phyloP scores from a whole-genome alignment of 1,140 invertebrate species.

The Drosophila kikkawai region DNA sequence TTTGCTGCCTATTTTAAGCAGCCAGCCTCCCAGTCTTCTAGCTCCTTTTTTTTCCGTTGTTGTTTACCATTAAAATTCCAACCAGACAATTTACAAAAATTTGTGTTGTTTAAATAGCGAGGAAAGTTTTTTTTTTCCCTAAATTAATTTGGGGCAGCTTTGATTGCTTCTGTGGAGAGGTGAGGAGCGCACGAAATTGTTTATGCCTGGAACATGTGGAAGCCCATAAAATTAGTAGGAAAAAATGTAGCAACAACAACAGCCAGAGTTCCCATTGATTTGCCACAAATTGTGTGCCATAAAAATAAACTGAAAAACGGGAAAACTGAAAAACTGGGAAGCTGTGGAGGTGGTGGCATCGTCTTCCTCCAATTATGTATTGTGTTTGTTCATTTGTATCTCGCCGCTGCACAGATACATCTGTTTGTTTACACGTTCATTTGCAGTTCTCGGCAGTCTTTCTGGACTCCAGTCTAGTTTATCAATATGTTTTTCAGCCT shows the following conservation, averaged over 20 bases:
- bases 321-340: slow-evolving; percentile 22
- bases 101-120: slow-evolving; percentile 80
- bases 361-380: slow-evolving; percentile 47
- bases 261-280: slow-evolving; percentile 67
- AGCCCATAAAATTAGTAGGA: slow-evolving; percentile 54
- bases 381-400: slow-evolving; percentile 70
- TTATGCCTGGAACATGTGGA: slow-evolving; percentile 71
- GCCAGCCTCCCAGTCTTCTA: slow-evolving; percentile 42
- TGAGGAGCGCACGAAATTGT: slow-evolving; percentile 49
- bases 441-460: slow-evolving; percentile 28
- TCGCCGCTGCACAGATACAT: slow-evolving; percentile 49
- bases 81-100: slow-evolving; percentile 80
- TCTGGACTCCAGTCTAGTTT: slow-evolving; percentile 27
- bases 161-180: slow-evolving; percentile 63
- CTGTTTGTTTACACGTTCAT: slow-evolving; percentile 59
- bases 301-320: slow-evolving; percentile 65
- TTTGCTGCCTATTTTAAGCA: slow-evolving; percentile 79
- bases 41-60: slow-evolving; percentile 23
- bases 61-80: slow-evolving; percentile 79
- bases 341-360: background rate
- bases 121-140: slow-evolving; percentile 47
- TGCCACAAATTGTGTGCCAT: slow-evolving; percentile 79
- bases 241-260: background rate
- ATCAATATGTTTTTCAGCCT: slow-evolving; percentile 44
- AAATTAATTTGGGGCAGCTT: slow-evolving; percentile 81